phyloP scores from a whole-genome alignment of 1,140 invertebrate genomes.

The Heliconius nattereri region DNA sequence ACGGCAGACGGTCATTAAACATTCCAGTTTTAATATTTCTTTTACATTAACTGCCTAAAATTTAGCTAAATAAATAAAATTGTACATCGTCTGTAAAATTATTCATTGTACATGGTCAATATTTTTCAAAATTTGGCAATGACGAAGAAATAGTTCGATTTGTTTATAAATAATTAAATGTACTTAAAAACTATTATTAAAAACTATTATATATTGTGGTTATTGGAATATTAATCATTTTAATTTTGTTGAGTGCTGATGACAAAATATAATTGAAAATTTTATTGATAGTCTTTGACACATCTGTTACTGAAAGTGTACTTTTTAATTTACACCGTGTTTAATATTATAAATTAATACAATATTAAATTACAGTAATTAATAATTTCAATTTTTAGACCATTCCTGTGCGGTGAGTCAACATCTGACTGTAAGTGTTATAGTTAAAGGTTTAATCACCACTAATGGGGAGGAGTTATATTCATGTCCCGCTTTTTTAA shows the following conservation, averaged over 20 bases:
- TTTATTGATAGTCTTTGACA: background rate
- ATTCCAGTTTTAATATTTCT: slow-evolving; percentile 23
- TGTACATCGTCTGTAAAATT: background rate
- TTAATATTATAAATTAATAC: background rate
- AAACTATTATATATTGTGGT: background rate
- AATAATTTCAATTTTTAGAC: too few species aligned
- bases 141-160: too few species aligned
- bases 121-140: background rate
- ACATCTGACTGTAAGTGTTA: too few species aligned
- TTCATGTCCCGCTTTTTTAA: too few species aligned
- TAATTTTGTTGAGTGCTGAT: background rate
- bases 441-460: too few species aligned
- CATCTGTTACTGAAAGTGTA: background rate
- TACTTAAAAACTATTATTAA: too few species aligned
- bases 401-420: too few species aligned
- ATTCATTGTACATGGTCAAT: too few species aligned
- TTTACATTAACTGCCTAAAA: background rate
- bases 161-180: too few species aligned
- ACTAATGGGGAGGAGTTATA: too few species aligned
- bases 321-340: background rate
- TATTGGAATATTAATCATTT: background rate
- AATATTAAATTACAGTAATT: background rate
- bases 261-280: background rate
- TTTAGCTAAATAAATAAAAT: background rate
- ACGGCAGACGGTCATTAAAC: slow-evolving; percentile 30